Percentiles rank a stretch among this genome's conserved stretches.
Conservation (phyloP, 2,797 vertebrate species). For the Poeciliopsis presidionis region DNA sequence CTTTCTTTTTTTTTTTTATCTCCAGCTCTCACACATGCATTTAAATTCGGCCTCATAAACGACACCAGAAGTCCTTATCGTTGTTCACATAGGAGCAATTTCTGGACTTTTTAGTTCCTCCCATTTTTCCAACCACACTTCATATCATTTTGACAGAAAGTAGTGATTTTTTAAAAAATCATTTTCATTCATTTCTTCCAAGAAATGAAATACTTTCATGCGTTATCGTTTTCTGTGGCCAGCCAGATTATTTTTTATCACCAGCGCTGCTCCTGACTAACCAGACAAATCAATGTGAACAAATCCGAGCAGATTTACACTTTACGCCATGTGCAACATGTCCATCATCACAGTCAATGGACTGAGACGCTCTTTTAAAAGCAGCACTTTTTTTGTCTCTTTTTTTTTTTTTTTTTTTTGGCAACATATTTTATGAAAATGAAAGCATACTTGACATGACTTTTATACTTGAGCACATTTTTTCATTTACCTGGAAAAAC, state of each 20-base stretch:
- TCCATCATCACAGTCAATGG: background rate
- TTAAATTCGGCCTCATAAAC: background rate
- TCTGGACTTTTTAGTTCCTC: background rate
- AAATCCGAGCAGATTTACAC: background rate
- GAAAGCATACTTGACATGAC: background rate
- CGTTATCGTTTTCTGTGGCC: background rate
- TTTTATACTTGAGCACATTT: background rate
- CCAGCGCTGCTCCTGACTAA: background rate
- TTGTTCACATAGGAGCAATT: background rate
- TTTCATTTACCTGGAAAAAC: background rate
- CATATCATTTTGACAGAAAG: background rate
- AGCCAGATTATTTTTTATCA: background rate
- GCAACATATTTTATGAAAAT: background rate
- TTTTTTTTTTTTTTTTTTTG: background rate
- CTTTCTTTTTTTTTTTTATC: background rate
- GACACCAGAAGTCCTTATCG: background rate
- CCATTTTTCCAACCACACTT: background rate
- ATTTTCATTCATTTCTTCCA: background rate
- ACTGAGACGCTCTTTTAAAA: background rate
- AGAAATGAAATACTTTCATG: background rate
- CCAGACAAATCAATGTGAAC: background rate
- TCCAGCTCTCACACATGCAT: background rate
- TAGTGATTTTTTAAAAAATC: background rate
- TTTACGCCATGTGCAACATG: background rate
- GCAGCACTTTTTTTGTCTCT: background rate